phyloP scores from a whole-genome alignment of 2,888 invertebrate species.

The Pherbina coryleti region DNA sequence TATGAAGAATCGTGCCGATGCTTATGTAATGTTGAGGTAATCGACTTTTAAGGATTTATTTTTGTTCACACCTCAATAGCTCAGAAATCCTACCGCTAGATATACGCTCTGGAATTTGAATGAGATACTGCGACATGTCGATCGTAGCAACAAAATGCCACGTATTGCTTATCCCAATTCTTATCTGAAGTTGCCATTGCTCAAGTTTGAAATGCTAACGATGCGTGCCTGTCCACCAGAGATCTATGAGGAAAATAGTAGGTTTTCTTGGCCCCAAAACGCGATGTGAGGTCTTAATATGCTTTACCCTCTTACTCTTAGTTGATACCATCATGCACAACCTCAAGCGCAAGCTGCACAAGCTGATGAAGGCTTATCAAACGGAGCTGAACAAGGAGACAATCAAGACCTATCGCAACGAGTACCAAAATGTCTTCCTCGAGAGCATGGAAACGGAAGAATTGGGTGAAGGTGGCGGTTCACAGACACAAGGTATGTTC shows the following conservation, averaged over 20 bases:
- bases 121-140: constrained; percentile 63
- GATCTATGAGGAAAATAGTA: constrained; percentile 63
- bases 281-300: too few relatives aligned
- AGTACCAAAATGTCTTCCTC: constrained; percentile 59
- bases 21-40: constrained; percentile 62
- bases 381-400: constrained; percentile 45
- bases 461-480: constrained; percentile 44
- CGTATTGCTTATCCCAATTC: constrained; percentile 61
- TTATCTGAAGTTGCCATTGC: constrained; percentile 63
- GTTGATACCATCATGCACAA: constrained; percentile 58
- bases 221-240: constrained; percentile 62
- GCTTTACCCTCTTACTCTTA: constrained; percentile 35
- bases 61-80: too few relatives aligned
- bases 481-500: neutral
- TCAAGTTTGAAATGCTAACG: constrained; percentile 63
- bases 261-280: constrained; percentile 25
- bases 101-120: constrained; percentile 61
- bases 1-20: constrained; percentile 59
- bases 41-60: neutral
- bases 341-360: constrained; percentile 57
- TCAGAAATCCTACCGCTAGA: constrained; percentile 44
- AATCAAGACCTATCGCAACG: constrained; percentile 45
- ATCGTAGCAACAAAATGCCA: constrained; percentile 52
- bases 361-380: constrained; percentile 57
- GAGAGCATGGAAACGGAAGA: constrained; percentile 49